A percentile compares a stretch with the other conserved stretches of the same genome.
Conservation (phyloP, 2,113 vertebrate genomes). For the Rhizomys pruinosus region DNA sequence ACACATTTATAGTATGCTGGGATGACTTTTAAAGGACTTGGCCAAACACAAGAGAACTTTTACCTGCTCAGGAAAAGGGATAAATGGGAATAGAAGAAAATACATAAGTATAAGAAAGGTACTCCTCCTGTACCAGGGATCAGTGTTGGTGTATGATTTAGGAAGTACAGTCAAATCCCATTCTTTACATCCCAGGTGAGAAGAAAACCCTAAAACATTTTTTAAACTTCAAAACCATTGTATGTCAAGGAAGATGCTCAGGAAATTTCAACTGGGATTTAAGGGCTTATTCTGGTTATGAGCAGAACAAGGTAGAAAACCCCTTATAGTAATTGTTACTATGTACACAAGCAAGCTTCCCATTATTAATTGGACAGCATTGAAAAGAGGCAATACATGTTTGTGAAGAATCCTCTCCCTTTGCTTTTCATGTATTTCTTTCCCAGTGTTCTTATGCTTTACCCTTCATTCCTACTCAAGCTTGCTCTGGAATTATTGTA, state of each 20-base stretch:
- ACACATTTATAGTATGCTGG: background rate
- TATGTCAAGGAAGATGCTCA: background rate
- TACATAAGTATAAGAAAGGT: background rate
- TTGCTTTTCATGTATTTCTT: background rate
- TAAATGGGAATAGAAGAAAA: constrained; percentile 11
- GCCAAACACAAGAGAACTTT: background rate
- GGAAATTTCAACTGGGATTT: background rate
- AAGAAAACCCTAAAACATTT: background rate
- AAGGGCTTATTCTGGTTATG: background rate
- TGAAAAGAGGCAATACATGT: background rate
- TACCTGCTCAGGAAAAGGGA: background rate
- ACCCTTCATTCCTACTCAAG: background rate
- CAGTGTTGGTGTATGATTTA: background rate
- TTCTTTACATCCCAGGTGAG: background rate
- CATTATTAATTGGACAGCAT: background rate
- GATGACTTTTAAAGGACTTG: background rate
- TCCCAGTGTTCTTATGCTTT: background rate
- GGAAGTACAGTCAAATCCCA: background rate
- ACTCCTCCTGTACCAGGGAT: background rate
- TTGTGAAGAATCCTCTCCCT: constrained; percentile 15
- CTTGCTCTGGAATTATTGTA: constrained; percentile 37
- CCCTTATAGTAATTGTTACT: background rate
- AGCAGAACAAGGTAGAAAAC: constrained; percentile 16
- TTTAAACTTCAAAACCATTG: background rate
- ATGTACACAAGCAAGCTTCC: background rate